These are phyloP conservation scores for Aphis gossypii DNA, from an alignment of 1,140 invertebrate genomes.

Conservation along the genomic window DNA sequence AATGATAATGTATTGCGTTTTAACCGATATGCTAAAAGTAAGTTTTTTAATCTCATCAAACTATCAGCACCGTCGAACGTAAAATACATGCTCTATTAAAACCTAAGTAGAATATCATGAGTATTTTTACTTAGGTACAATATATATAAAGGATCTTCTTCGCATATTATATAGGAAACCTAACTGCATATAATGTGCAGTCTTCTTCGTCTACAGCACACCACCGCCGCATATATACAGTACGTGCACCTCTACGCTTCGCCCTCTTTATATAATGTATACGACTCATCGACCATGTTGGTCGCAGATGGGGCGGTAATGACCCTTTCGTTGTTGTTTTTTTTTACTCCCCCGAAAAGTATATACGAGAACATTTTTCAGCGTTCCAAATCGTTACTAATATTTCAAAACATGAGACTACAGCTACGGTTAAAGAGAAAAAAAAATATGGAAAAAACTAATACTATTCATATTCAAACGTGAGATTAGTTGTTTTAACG, in stretches of 20 bases:
- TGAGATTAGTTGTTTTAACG: neutral
- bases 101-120: neutral
- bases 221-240: neutral
- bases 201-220: neutral
- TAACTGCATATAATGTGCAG: neutral
- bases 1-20: neutral
- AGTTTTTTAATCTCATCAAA: constrained; percentile 10
- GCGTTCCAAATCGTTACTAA: constrained; percentile 28
- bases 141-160: neutral
- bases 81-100: neutral
- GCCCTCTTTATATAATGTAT: neutral
- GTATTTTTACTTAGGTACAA: neutral
- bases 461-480: neutral
- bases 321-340: neutral
- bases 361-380: neutral
- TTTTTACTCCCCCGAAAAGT: neutral
- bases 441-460: neutral
- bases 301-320: constrained; percentile 47
- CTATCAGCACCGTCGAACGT: neutral
- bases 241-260: neutral
- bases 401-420: neutral
- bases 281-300: constrained; percentile 25
- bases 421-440: neutral
- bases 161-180: neutral
- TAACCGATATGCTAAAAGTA: neutral